phyloP scores from a whole-genome alignment of 2,113 vertebrate species.

The Corythoichthys intestinalis region DNA sequence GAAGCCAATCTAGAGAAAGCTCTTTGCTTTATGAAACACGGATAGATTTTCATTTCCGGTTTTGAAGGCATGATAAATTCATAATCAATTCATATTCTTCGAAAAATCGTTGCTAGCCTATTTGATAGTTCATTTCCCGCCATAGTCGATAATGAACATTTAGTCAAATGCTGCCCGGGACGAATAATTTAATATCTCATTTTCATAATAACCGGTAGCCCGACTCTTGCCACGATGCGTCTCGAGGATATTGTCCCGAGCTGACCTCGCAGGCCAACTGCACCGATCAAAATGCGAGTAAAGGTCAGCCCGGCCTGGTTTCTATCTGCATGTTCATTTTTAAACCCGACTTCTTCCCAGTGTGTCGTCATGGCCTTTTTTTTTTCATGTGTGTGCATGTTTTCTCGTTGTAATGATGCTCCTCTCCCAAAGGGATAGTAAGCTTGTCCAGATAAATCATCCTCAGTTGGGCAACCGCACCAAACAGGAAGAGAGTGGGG shows the following conservation, averaged over 20 bases:
- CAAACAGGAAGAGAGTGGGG: slow-evolving; percentile 26
- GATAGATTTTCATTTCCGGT: background rate
- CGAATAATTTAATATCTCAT: no score
- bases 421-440: slow-evolving; percentile 48
- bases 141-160: background rate
- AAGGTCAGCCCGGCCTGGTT: slow-evolving; percentile 37
- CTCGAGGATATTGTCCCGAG: slow-evolving; percentile 19
- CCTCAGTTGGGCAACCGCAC: slow-evolving; percentile 43
- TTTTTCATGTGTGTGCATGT: slow-evolving; percentile 13
- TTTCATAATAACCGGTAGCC: no score
- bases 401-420: slow-evolving; percentile 36
- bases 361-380: background rate
- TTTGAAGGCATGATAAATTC: background rate
- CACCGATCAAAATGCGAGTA: slow-evolving; percentile 25
- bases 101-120: no score
- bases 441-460: slow-evolving; percentile 61
- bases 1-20: background rate
- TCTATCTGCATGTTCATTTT: slow-evolving; percentile 31
- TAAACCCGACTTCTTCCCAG: slow-evolving; percentile 16
- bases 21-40: background rate
- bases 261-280: slow-evolving; percentile 36
- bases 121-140: background rate
- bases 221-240: background rate
- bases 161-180: background rate
- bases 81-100: background rate